Evolutionary conservation across 2,888 invertebrate species (phyloP).

Genomic region (Archaeoteleia sp.): DNA sequence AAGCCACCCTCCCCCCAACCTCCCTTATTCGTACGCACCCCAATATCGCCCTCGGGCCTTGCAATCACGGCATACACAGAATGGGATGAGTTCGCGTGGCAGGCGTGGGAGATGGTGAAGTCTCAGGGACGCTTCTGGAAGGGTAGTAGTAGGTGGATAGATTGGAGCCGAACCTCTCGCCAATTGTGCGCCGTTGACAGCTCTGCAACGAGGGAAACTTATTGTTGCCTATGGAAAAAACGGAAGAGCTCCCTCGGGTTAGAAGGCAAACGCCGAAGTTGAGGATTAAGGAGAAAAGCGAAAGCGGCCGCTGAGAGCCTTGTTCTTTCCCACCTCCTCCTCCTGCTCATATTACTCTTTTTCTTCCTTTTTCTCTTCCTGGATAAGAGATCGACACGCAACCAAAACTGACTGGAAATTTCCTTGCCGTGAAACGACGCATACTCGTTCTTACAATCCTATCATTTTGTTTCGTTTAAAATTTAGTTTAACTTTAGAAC

Average conservation of each 20-base stretch:
- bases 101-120: slow-evolving; percentile 50
- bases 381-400: slow-evolving; percentile 15
- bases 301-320: slow-evolving; percentile 22
- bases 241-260: slow-evolving; percentile 55
- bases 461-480: too few relatives aligned
- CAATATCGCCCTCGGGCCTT: slow-evolving; percentile 70
- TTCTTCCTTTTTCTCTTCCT: slow-evolving; percentile 10
- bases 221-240: slow-evolving; percentile 55
- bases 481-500: too few relatives aligned
- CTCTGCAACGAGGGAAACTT: slow-evolving; percentile 69
- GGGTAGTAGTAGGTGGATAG: slow-evolving; percentile 53
- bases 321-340: slow-evolving; percentile 18
- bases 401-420: slow-evolving; percentile 2
- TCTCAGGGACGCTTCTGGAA: slow-evolving; percentile 43
- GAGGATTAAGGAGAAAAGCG: slow-evolving; percentile 64
- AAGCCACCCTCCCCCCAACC: slow-evolving; percentile 53
- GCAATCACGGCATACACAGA: slow-evolving; percentile 71
- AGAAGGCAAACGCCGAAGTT: slow-evolving; percentile 66
- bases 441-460: background rate
- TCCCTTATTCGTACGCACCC: slow-evolving; percentile 67
- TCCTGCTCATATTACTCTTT: background rate
- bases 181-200: slow-evolving; percentile 72
- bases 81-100: slow-evolving; percentile 66
- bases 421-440: background rate
- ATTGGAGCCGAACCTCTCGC: slow-evolving; percentile 59